Base-by-base conservation (phyloP, 2,797 vertebrate species). In the Amblyopsis hoosieri region DNA sequence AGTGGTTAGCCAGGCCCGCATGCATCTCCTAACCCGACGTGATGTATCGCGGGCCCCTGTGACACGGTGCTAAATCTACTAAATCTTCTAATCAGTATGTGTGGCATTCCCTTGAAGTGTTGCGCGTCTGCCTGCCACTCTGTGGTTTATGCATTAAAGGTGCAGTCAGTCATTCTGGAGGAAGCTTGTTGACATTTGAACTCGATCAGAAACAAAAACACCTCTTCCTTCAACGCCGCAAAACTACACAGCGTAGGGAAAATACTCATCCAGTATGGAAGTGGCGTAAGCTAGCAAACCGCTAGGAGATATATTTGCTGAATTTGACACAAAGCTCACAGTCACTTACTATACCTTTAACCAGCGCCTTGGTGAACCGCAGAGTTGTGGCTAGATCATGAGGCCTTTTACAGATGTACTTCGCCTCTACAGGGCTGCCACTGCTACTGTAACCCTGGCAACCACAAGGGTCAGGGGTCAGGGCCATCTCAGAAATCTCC, bases 1-100 rank as follows among this genome's bases (percentile, higher is more conserved):
- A 78, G 71, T 47, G 15, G 51, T 13, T 54, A 57, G 71, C 52
- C 46, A 49, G 56, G 60, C 50, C 48, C 59, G 3, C 66, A 52
- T 62, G 29, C 64, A 66, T 62, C 15, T 15, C 56, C 53, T 23
- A 37, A 45, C 67, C 47, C 63, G 53, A 75, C 62, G 55, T 52
- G 19, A 63, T 52, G 59, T 60, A 52, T 70, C 78, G 65, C 77
- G 80, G 69, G 57, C 64, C 56, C 78, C 71, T 23, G 62, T 75
- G 75, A 67, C 78, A 80, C 83, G 91, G 91, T 93, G 91, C 92
- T 93, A 88, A 83, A 79, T 69, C 72, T 78, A 82, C 72, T 75
- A 29, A 29, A 29, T 29, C 23, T 29, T 3, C 23, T 29, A 29
- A 29, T 29, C 3, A 29, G 23, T 29, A 67, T 75, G 76, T 72